phyloP scores from a whole-genome alignment of 2,888 invertebrate species.

The Uloborus plumipes region DNA sequence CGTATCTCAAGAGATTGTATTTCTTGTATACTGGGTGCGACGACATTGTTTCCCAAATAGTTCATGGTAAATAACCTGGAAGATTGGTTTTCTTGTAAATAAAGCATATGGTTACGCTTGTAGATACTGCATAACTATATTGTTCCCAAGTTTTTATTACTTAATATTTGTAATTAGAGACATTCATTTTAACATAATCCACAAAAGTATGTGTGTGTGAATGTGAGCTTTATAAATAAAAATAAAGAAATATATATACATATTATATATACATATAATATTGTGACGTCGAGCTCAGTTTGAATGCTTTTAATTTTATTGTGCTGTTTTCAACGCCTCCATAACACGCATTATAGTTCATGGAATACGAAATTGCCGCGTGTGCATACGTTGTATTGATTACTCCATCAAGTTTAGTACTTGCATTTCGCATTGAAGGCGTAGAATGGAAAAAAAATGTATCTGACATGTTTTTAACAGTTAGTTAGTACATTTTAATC shows the following conservation, averaged over 20 bases:
- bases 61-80: neutral
- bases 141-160: conserved; percentile 41
- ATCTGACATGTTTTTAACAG: conserved; percentile 22
- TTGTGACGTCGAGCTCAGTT: neutral
- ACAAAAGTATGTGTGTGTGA: conserved; percentile 35
- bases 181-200: conserved; percentile 51
- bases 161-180: conserved; percentile 51
- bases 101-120: conserved; percentile 56
- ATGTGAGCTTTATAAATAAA: conserved; percentile 56
- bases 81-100: conserved; percentile 27
- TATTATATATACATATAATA: conserved; percentile 26
- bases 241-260: conserved; percentile 44
- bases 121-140: conserved; percentile 51
- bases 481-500: conserved; percentile 22
- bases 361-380: conserved; percentile 14
- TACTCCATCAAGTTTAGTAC: conserved; percentile 25
- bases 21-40: too few species aligned
- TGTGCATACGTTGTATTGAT: conserved; percentile 7
- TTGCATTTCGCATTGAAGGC: conserved; percentile 8
- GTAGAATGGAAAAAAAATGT: conserved; percentile 13
- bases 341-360: neutral
- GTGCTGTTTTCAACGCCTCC: too few species aligned
- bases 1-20: neutral
- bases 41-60: too few species aligned
- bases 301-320: too few species aligned